Conservation (phyloP, 2,888 invertebrate genomes). For the Tipula helvola region DNA sequence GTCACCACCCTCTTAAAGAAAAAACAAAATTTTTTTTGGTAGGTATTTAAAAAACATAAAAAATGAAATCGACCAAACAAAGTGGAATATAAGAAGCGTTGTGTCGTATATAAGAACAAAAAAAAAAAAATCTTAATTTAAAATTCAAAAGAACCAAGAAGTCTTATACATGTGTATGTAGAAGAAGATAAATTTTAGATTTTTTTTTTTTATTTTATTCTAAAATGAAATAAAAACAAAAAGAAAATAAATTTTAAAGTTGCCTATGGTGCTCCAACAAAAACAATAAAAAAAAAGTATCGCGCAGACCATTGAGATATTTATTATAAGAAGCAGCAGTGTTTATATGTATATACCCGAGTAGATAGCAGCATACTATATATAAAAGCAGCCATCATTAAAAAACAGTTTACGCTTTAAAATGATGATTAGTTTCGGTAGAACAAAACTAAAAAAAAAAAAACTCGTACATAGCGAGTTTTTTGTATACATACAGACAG, state of each 20-base stretch:
- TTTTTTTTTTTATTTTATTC: not conserved
- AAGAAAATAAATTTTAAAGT: not conserved
- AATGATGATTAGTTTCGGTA: conserved; percentile 20
- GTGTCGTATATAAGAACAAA: not conserved
- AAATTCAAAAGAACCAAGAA: not conserved
- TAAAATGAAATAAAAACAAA: not conserved
- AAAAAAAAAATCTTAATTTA: not conserved
- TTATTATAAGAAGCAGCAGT: not conserved
- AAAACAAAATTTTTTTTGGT: not conserved
- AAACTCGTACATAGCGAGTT: not conserved
- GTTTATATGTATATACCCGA: not conserved
- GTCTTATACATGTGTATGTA: not conserved
- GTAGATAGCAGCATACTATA: not conserved
- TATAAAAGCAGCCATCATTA: conserved; percentile 18
- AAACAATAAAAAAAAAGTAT: not conserved
- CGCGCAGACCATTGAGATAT: conserved; percentile 8
- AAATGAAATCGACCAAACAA: not conserved
- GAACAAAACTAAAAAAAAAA: not conserved
- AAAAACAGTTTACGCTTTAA: conserved; percentile 20
- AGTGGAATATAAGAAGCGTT: not conserved
- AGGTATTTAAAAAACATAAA: not conserved
- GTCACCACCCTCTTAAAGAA: not conserved
- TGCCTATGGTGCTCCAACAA: not conserved
- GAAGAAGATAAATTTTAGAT: not conserved
- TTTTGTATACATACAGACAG: not conserved